Conservation (phyloP, 2,888 invertebrate genomes). For the Acanthococcus lagerstroemiae region DNA sequence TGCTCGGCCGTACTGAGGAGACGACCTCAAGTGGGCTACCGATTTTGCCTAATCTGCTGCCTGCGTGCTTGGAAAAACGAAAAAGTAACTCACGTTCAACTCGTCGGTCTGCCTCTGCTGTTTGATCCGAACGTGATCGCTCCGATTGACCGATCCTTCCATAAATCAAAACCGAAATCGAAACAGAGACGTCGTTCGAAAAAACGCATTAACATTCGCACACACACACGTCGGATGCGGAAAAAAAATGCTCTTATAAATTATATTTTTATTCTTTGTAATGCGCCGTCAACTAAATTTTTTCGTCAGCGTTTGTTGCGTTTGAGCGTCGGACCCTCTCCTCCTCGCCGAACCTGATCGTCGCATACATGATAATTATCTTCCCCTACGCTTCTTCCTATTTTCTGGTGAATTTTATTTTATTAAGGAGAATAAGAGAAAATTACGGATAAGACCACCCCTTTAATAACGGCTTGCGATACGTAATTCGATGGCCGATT, state of each 20-base stretch:
- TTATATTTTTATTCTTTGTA: conserved; percentile 16
- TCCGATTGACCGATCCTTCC: conserved; percentile 17
- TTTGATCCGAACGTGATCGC: conserved; percentile 20
- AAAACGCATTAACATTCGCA: no score
- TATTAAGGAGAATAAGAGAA: conserved; percentile 30
- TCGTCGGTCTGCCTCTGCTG: conserved; percentile 7
- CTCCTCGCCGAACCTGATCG: not conserved
- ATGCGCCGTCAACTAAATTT: conserved; percentile 21
- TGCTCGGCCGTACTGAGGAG: no score
- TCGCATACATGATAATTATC: conserved; percentile 28
- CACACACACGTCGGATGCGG: no score
- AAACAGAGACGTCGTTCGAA: no score
- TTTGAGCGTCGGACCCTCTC: not conserved
- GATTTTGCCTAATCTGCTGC: no score
- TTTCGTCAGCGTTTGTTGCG: conserved; percentile 16
- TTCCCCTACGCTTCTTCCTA: conserved; percentile 28
- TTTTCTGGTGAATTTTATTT: conserved; percentile 26
- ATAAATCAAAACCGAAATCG: no score
- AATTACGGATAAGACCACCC: conserved; percentile 31
- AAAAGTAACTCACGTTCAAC: conserved; percentile 20
- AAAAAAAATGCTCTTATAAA: no score
- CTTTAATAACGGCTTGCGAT: conserved; percentile 29
- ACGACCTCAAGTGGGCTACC: no score
- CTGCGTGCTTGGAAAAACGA: no score
- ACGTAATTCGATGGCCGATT: conserved; percentile 27